Evolutionary conservation across 2,113 vertebrate species (phyloP).

Genomic region (Mola mola): DNA sequence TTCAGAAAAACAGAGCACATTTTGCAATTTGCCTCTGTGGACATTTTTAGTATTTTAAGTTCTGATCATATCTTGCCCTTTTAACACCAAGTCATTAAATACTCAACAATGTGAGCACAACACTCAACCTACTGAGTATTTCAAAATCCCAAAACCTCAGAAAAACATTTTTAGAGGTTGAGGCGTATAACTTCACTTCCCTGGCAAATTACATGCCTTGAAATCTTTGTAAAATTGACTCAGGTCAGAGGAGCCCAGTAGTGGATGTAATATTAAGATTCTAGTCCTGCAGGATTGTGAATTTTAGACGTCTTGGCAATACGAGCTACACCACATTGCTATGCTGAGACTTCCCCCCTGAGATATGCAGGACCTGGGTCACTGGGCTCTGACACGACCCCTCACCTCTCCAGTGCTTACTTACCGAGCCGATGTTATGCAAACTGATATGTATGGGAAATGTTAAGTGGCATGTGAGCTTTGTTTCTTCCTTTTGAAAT

Average conservation of each 20-base stretch:
- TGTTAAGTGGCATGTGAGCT: constrained; percentile 48
- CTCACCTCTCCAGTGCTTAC: constrained; percentile 52
- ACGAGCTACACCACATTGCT: constrained; percentile 48
- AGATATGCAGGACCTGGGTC: constrained; percentile 52
- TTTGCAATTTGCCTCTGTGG: too few species aligned
- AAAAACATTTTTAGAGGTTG: too few species aligned
- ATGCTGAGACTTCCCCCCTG: constrained; percentile 43
- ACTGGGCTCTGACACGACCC: constrained; percentile 60
- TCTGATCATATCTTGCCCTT: too few species aligned
- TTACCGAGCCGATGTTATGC: constrained; percentile 49
- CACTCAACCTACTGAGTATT: too few species aligned
- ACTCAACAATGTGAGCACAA: too few species aligned
- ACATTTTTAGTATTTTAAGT: too few species aligned
- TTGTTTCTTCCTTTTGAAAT: constrained; percentile 47
- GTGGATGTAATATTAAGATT: constrained; percentile 47
- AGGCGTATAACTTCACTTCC: too few species aligned
- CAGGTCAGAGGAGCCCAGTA: constrained; percentile 45
- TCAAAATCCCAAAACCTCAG: too few species aligned
- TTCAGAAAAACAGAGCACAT: too few species aligned
- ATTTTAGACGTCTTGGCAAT: constrained; percentile 66
- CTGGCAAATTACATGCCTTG: constrained; percentile 1
- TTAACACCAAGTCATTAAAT: too few species aligned
- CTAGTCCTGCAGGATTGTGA: constrained; percentile 65
- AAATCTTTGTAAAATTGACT: constrained; percentile 36
- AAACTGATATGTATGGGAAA: constrained; percentile 75